Evolutionary conservation across 2,797 vertebrate genomes (phyloP), one percentile per base, ranked within the genome.

Genomic region (Phyllotis vaccarum): DNA sequence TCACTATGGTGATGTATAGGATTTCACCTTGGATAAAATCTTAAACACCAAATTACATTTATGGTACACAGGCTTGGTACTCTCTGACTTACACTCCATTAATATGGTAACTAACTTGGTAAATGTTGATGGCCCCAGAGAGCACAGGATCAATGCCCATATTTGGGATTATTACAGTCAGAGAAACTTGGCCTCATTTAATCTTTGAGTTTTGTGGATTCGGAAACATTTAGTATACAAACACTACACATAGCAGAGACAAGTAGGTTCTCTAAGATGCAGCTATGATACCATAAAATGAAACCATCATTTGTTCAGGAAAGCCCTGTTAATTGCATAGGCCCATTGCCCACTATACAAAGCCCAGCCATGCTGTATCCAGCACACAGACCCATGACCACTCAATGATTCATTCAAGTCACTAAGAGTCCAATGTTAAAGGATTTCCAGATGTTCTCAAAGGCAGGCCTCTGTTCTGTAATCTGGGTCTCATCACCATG

Each of bases 391-490:
- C 80, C 54, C 34, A 54, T 2, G n/a, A 75, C 34, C 1, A 68
- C 13, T 46, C 87, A 95, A 92, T 37, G 96, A 95, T 91, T 68
- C 72, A 54, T 90, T 95, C 91, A 88, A 95, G 94, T 92, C 90
- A 29, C 37, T 95, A 52, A 37, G 76, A 52, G 60, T 37, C 60
- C 54, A 60, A 11, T 86, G 93, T 27, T 96, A 96, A 97, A 98
- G 93, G 95, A 94, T 86, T 97, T 97, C 96, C 97, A 98, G 97
- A 98, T 98, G 96, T 94, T 76, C 90, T 97, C 81, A 43, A 54
- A 95, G 82, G 87, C 93, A 60, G 93, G 43, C 89, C 68, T 85
- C 70, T 78, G 37, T 74, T 90, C 88, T 90, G 8, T 78, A 93
- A 87, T 95, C 94, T 90, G 93, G 76, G 93, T 95, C 96, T 97